Conservation (phyloP, 2,888 invertebrate genomes). For the Teleiodes luculella region DNA sequence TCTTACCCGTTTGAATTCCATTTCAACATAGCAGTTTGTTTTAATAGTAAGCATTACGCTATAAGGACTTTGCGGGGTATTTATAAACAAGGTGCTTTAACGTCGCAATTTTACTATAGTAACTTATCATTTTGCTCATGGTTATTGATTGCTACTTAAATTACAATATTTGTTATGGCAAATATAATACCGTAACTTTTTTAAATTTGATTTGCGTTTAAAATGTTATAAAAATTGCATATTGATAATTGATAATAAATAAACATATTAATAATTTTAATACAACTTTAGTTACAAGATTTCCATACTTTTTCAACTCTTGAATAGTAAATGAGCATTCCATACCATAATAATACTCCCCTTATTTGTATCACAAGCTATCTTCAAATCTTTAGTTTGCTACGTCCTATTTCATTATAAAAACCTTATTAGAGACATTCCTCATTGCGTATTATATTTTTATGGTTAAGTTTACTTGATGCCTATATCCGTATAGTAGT, state of each 20-base stretch:
- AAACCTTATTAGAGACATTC: constrained; percentile 1
- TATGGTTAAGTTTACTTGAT: not conserved
- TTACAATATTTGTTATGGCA: no score
- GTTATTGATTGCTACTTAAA: no score
- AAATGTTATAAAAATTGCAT: no score
- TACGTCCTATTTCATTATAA: not conserved
- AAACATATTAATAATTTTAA: no score
- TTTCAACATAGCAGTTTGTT: not conserved
- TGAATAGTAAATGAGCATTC: not conserved
- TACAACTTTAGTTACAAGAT: no score
- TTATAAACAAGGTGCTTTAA: not conserved
- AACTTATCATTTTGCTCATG: no score
- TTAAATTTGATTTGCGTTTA: no score
- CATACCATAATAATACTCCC: not conserved
- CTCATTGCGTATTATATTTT: constrained; percentile 3
- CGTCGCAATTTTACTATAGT: no score
- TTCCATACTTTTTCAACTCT: no score
- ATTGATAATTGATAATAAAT: no score
- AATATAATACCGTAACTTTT: no score
- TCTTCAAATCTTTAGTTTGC: constrained; percentile 1
- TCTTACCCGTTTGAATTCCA: constrained; percentile 27
- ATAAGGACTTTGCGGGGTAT: not conserved
- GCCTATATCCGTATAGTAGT: constrained; percentile 31
- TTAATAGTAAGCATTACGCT: not conserved
- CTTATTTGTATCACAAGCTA: constrained; percentile 3